Percentiles rank a stretch among this genome's conserved stretches.
phyloP scores from a whole-genome alignment of 1,140 invertebrate genomes.

The Nylanderia fulva region DNA sequence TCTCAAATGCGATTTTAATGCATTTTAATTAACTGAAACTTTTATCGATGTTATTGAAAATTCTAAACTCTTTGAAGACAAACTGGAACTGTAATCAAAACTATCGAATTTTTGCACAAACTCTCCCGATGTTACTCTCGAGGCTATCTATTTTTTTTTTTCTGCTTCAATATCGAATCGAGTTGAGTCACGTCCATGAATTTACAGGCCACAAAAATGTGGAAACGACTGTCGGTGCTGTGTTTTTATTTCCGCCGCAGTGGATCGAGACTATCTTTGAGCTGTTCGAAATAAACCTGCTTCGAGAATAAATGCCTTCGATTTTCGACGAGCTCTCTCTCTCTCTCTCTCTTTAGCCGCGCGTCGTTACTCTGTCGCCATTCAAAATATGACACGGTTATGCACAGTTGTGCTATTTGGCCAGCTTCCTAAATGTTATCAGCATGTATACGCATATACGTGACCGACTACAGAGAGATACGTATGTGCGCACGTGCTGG shows the following conservation, averaged over 20 bases:
- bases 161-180: background rate
- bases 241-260: constrained; percentile 20
- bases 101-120: background rate
- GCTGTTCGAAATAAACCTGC: constrained; percentile 32
- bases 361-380: constrained; percentile 30
- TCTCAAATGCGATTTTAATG: constrained; percentile 3
- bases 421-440: constrained; percentile 45
- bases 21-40: constrained; percentile 8
- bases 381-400: constrained; percentile 49
- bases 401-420: constrained; percentile 30
- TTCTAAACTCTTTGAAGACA: background rate
- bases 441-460: background rate
- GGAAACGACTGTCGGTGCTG: constrained; percentile 6
- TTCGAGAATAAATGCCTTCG: constrained; percentile 16
- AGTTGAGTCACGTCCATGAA: constrained; percentile 21
- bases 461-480: background rate
- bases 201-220: constrained; percentile 26
- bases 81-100: background rate
- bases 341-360: too few species aligned
- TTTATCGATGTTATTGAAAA: background rate
- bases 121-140: background rate
- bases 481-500: constrained; percentile 15
- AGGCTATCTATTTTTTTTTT: constrained; percentile 12
- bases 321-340: background rate
- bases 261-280: constrained; percentile 27